These are phyloP conservation scores for Anableps anableps DNA, from an alignment of 2,797 vertebrate genomes.

Conservation along the genomic window DNA sequence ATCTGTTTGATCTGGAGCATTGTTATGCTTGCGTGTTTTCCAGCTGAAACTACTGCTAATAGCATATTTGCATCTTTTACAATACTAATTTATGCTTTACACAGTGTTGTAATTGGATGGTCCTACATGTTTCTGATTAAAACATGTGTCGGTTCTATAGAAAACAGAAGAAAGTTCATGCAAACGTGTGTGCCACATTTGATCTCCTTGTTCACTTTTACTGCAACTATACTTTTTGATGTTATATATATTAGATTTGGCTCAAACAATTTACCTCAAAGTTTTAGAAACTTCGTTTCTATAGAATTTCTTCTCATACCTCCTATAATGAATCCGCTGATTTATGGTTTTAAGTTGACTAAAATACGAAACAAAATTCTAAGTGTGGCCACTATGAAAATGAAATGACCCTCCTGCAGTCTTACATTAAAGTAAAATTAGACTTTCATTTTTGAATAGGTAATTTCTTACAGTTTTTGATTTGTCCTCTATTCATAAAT, in stretches of 20 bases:
- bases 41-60: conserved; percentile 6
- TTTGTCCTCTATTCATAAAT: not conserved
- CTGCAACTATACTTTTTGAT: conserved; percentile 26
- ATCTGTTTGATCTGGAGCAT: conserved; percentile 50
- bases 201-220: conserved; percentile 20
- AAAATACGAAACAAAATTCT: conserved; percentile 17
- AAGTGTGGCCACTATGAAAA: not conserved
- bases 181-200: conserved; percentile 66
- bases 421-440: not conserved
- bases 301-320: conserved; percentile 56
- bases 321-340: conserved; percentile 53
- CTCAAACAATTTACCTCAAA: conserved; percentile 5
- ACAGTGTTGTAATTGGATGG: conserved; percentile 33
- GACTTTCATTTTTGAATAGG: not conserved
- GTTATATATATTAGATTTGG: not conserved
- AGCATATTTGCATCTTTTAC: conserved; percentile 17
- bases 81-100: conserved; percentile 14
- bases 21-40: conserved; percentile 47
- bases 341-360: conserved; percentile 60
- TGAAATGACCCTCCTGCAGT: not conserved
- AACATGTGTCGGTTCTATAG: conserved; percentile 37
- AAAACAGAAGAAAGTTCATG: conserved; percentile 58
- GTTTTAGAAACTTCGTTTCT: conserved; percentile 25
- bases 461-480: not conserved
- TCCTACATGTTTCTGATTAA: conserved; percentile 52